A percentile compares a stretch with the other conserved stretches of the same genome.
Evolutionary conservation across 2,888 invertebrate genomes (phyloP).

Genomic region (Apomyelois bistriatella): DNA sequence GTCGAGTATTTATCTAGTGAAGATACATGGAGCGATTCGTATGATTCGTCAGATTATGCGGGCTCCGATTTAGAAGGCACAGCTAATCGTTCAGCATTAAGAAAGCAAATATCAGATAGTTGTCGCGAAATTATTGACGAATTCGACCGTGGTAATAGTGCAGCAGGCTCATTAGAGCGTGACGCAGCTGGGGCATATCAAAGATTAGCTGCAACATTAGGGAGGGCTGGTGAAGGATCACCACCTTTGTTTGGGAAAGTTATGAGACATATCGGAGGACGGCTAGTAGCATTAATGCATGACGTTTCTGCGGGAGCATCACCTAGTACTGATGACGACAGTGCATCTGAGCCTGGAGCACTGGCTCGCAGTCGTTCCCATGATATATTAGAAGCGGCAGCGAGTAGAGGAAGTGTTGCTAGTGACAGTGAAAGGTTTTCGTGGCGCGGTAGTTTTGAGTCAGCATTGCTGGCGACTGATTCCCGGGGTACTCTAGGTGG

Average conservation of each 20-base stretch:
- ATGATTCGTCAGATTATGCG: constrained; percentile 95
- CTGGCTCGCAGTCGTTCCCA: constrained; percentile 90
- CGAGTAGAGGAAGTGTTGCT: constrained; percentile 83
- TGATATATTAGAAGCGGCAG: constrained; percentile 85
- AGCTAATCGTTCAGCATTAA: constrained; percentile 83
- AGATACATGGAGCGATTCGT: constrained; percentile 96
- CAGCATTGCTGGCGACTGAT: constrained; percentile 92
- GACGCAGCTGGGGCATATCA: constrained; percentile 94
- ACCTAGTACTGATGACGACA: constrained; percentile 87
- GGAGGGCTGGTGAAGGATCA: constrained; percentile 85
- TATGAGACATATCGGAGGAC: constrained; percentile 94
- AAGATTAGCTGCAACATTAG: constrained; percentile 90
- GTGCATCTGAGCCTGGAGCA: constrained; percentile 83
- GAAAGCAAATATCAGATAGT: constrained; percentile 92
- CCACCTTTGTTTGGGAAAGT: constrained; percentile 94
- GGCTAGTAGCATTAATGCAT: constrained; percentile 93
- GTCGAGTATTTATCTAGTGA: constrained; percentile 95
- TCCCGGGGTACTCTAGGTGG: constrained; percentile 88
- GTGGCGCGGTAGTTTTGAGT: constrained; percentile 95
- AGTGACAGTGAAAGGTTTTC: constrained; percentile 94
- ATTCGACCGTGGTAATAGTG: constrained; percentile 87
- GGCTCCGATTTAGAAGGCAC: constrained; percentile 91
- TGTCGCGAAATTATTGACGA: constrained; percentile 93
- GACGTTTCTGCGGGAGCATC: constrained; percentile 91
- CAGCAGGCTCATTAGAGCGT: constrained; percentile 79